Conservation (phyloP, 2,797 vertebrate genomes). For the Parauchenoglanis punctatus region DNA sequence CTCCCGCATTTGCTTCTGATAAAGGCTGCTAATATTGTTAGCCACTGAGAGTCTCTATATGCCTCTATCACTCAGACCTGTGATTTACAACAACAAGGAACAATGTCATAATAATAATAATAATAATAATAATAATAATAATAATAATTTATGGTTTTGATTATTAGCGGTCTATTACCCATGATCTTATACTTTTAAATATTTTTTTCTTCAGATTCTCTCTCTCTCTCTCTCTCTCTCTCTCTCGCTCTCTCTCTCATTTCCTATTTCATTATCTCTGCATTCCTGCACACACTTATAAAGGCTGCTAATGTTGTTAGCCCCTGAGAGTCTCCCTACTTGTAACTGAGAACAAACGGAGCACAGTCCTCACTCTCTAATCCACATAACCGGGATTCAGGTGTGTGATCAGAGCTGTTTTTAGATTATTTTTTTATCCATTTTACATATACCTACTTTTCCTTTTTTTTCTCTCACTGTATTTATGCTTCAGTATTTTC, state of each 20-base stretch:
- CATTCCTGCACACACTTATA: neutral
- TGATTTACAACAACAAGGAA: neutral
- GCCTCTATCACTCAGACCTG: neutral
- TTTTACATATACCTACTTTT: neutral
- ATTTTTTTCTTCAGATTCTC: neutral
- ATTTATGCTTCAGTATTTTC: neutral
- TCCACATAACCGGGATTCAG: neutral
- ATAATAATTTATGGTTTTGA: neutral
- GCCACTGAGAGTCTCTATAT: neutral
- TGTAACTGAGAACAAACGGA: neutral
- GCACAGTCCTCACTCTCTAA: neutral
- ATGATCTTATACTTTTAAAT: neutral
- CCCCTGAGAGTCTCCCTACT: constrained; percentile 1
- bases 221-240: constrained; percentile 13
- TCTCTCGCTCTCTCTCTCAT: constrained; percentile 10
- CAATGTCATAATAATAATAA: neutral
- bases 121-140: neutral
- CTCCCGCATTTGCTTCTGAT: neutral
- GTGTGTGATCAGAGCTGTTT: neutral
- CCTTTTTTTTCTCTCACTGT: too few relatives aligned
- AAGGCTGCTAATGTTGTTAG: constrained; percentile 9
- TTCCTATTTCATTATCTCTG: neutral
- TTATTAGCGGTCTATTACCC: neutral
- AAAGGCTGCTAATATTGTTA: neutral
- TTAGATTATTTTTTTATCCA: neutral